phyloP scores from a whole-genome alignment of 2,113 vertebrate species.

The Oreochromis niloticus region DNA sequence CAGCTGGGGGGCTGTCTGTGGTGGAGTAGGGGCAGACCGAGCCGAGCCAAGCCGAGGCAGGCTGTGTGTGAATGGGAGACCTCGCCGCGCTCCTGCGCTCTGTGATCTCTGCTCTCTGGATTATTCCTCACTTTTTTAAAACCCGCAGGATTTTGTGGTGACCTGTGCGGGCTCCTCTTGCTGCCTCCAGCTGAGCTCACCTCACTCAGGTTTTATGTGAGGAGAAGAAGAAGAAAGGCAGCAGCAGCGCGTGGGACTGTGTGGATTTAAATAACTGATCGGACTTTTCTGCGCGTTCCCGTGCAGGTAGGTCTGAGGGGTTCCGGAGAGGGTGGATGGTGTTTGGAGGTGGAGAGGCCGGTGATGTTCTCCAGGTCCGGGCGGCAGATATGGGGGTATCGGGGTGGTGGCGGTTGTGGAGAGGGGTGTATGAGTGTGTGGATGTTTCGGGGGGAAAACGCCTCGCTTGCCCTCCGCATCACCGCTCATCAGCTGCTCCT shows the following conservation, averaged over 20 bases:
- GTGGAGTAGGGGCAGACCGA: constrained; percentile 24
- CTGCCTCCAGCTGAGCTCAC: neutral
- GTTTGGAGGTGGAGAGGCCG: neutral
- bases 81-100: neutral
- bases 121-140: neutral
- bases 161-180: neutral
- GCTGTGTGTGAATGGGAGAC: constrained; percentile 28
- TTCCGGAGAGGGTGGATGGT: neutral
- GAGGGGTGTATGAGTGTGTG: neutral
- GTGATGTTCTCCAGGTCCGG: neutral
- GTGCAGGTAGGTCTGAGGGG: constrained; percentile 39
- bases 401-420: neutral
- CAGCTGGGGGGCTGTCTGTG: constrained; percentile 10
- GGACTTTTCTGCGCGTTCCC: constrained; percentile 27
- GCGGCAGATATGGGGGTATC: neutral
- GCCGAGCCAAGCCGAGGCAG: constrained; percentile 40
- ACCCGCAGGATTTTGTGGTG: neutral
- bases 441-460: constrained; percentile 43
- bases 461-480: constrained; percentile 35
- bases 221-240: neutral
- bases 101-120: constrained; percentile 4
- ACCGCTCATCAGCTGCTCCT: neutral
- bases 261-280: constrained; percentile 42
- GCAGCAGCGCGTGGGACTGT: constrained; percentile 20
- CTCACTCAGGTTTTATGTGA: neutral